These are phyloP conservation scores for Salpingus planirostris DNA, from an alignment of 2,888 invertebrate species.

Conservation along the genomic window DNA sequence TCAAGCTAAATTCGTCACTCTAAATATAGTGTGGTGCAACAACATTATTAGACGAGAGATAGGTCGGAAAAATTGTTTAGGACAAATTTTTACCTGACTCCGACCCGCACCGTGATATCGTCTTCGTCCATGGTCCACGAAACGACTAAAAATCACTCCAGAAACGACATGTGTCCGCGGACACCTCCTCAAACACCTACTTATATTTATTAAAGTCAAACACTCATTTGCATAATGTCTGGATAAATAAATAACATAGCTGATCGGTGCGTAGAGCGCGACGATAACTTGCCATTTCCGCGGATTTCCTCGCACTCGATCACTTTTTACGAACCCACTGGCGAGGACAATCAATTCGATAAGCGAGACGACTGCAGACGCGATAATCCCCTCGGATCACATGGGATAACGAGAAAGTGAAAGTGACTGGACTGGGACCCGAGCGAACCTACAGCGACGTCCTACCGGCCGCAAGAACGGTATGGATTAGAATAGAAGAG, in stretches of 20 bases:
- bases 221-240: constrained; percentile 24
- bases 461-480: constrained; percentile 16
- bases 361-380: no score
- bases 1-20: constrained; percentile 17
- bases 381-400: not conserved
- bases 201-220: constrained; percentile 25
- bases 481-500: constrained; percentile 21
- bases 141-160: constrained; percentile 20
- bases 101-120: constrained; percentile 60
- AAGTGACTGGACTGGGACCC: constrained; percentile 18
- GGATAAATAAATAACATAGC: constrained; percentile 14
- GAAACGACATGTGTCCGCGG: constrained; percentile 19
- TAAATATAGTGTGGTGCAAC: constrained; percentile 19
- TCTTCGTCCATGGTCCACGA: constrained; percentile 48
- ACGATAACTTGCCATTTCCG: constrained; percentile 4
- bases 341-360: no score
- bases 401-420: constrained; percentile 17
- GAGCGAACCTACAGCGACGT: constrained; percentile 22
- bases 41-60: no score
- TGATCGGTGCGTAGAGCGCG: not conserved
- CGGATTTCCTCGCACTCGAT: not conserved
- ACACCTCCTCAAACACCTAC: constrained; percentile 30
- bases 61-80: no score
- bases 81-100: constrained; percentile 53
- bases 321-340: no score